Base-by-base conservation (phyloP, 1,140 invertebrate species). In the Nephila pilipes region DNA sequence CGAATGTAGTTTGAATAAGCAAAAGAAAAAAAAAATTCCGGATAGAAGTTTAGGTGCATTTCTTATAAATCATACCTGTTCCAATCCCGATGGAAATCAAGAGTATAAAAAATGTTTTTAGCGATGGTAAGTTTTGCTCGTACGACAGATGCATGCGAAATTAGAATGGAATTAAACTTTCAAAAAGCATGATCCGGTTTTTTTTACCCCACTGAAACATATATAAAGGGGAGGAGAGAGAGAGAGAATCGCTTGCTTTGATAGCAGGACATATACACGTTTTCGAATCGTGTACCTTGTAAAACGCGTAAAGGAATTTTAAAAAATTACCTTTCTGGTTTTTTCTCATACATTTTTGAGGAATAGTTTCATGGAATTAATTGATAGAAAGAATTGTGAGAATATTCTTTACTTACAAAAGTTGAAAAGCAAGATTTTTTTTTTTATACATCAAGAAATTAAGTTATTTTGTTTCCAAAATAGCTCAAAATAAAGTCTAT, bases 31-130 rank as follows among this genome's bases (percentile, higher is more conserved):
- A 69, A 69, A 75, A 36, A 75, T 36, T 32, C 29, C 32, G 18
- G 5, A 29, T 32, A 5, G 29, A 75, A 16, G 10, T 36, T 32
- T 18, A 75, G 29, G 69, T 32, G 69, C 29, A 75, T 75, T 75
- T 75, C 69, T 75, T 79, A 32, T 89, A 89, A 89, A 89, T 89
- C 87, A 89, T 79, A 32, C 38, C 69, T 29, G 87, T n/a, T 60
- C 63, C 18, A 54, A 79, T 79, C 32, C 69, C 29, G 57, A 12
- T 54, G 14, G 65, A 75, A 20, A 46, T 25, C 29, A 60, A 32
- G 32, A 65, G 55, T 69, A 87, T 69, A 87, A 69, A 85, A 69
- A 25, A 2, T 22, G 22, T 25, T 57, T 58, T 32, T 69, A 81
- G 46, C 60, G 60, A 54, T 55, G 85, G 38, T 38, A 60, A n/a